These are phyloP conservation scores for Sebastes flavidus DNA, from an alignment of 2,797 vertebrate species.

Conservation along the genomic window DNA sequence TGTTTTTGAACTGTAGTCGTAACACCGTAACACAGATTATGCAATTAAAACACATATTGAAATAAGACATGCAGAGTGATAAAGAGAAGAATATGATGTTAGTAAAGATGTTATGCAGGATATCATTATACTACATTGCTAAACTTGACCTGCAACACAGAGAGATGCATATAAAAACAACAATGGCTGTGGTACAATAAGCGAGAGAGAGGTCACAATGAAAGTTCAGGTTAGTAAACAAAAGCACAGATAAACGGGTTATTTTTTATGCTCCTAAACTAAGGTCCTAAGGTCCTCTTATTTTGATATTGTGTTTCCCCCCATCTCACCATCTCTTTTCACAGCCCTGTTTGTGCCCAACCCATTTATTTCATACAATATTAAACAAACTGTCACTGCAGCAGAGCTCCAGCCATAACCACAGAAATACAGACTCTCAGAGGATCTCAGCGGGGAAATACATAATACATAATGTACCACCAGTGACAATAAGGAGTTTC, in stretches of 20 bases:
- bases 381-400: constrained; percentile 11
- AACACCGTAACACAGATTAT: not conserved
- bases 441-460: constrained; percentile 43
- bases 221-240: not conserved
- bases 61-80: not conserved
- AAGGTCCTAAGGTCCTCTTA: not conserved
- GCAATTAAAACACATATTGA: not conserved
- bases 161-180: not conserved
- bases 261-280: not conserved
- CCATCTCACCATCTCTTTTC: not conserved
- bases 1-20: not conserved
- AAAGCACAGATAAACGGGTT: not conserved
- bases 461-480: constrained; percentile 30
- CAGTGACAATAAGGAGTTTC: constrained; percentile 45
- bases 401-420: not conserved
- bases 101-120: not conserved
- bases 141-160: not conserved
- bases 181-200: not conserved
- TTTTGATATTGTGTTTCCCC: not conserved
- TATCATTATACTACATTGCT: not conserved
- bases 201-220: not conserved
- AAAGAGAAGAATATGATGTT: not conserved
- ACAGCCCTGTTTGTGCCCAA: not conserved
- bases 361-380: not conserved
- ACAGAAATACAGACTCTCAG: constrained; percentile 19